phyloP scores from a whole-genome alignment of 2,888 invertebrate species.

The Drosophila emarginata region DNA sequence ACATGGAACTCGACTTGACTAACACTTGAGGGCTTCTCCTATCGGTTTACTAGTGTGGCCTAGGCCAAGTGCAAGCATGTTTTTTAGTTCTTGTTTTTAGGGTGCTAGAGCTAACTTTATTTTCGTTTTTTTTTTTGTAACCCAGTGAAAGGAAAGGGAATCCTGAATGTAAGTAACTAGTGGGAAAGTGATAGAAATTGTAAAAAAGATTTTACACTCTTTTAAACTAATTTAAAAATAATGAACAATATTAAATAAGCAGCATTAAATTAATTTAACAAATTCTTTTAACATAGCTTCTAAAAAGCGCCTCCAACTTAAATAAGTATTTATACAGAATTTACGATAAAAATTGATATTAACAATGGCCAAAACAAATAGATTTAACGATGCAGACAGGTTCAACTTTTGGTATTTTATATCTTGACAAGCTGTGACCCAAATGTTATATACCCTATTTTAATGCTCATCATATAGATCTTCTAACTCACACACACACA shows the following conservation, averaged over 20 bases:
- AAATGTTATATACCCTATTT: neutral
- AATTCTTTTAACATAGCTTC: too few species aligned
- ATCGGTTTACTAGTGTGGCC: slow-evolving; percentile 32
- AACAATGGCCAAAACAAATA: too few species aligned
- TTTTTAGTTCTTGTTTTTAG: slow-evolving; percentile 11
- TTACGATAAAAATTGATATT: too few species aligned
- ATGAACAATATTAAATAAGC: too few species aligned
- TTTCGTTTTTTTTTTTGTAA: neutral
- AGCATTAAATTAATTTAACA: too few species aligned
- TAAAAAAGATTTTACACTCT: neutral
- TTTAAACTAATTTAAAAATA: neutral
- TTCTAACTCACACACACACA: neutral
- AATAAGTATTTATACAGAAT: too few species aligned
- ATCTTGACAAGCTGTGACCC: neutral
- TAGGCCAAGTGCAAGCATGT: slow-evolving; percentile 55
- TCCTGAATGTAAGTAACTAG: slow-evolving; percentile 7
- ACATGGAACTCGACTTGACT: slow-evolving; percentile 51
- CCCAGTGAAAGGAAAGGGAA: neutral
- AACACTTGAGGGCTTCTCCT: slow-evolving; percentile 52
- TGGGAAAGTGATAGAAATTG: neutral
- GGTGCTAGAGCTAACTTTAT: neutral
- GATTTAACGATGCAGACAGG: neutral
- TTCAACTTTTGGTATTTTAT: neutral
- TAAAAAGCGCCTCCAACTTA: too few species aligned
- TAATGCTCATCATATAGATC: neutral